These are phyloP conservation scores for Monarcha castaneiventris DNA, from an alignment of 2,113 vertebrate genomes.

Conservation along the genomic window DNA sequence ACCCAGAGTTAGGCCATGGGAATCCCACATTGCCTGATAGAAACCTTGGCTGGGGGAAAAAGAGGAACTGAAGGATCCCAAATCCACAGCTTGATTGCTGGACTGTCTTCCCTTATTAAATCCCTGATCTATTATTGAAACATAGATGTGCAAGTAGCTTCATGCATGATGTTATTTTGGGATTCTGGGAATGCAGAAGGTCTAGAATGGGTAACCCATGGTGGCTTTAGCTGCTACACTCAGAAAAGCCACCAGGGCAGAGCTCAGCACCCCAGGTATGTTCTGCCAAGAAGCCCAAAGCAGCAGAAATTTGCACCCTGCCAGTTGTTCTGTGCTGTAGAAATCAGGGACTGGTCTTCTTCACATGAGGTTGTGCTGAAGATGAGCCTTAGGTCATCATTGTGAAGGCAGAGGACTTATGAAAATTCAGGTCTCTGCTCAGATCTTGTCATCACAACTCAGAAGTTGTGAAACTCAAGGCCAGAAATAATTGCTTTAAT, in stretches of 20 bases:
- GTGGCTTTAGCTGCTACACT: background rate
- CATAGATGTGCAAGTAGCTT: background rate
- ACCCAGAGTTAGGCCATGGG: background rate
- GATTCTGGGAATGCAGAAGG: background rate
- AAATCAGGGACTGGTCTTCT: background rate
- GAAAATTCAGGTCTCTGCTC: background rate
- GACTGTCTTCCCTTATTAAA: background rate
- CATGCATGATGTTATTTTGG: background rate
- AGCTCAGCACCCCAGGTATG: background rate
- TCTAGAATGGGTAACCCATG: background rate
- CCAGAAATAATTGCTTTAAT: background rate
- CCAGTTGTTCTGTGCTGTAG: background rate
- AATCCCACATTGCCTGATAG: background rate
- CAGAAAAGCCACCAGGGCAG: background rate
- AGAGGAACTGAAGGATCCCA: background rate
- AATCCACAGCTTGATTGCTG: background rate
- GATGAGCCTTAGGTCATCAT: background rate
- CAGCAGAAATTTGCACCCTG: background rate
- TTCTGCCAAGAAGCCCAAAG: background rate
- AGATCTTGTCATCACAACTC: background rate
- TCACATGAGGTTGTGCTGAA: background rate
- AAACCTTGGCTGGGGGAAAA: background rate
- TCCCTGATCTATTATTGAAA: background rate
- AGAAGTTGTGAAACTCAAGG: background rate
- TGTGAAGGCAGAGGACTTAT: background rate